Percentiles rank a stretch among this genome's conserved stretches.
Evolutionary conservation across 2,113 vertebrate genomes (phyloP).

Genomic region (Euleptes europaea): DNA sequence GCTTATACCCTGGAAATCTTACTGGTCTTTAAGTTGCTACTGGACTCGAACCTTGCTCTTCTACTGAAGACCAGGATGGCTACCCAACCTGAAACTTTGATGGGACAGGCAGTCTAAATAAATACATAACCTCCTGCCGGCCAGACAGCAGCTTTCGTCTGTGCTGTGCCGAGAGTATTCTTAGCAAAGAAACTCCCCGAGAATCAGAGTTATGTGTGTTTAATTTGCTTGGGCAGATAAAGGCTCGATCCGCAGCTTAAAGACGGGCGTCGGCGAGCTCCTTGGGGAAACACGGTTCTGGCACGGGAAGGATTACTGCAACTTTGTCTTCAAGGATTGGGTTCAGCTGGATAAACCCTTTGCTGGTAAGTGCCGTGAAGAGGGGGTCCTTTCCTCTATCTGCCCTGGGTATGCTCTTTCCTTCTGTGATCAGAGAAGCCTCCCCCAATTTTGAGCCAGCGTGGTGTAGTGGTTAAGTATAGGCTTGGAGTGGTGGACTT

Average conservation of each 20-base stretch:
- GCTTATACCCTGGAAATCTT: too few species aligned
- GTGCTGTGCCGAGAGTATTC: rapidly evolving
- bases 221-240: conserved; percentile 66
- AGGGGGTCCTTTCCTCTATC: too few species aligned
- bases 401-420: not conserved
- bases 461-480: too few species aligned
- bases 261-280: conserved; percentile 83
- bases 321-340: conserved; percentile 98
- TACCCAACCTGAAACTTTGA: not conserved
- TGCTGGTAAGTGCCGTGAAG: conserved; percentile 80
- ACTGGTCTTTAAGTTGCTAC: too few species aligned
- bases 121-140: rapidly evolving
- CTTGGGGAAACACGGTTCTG: conserved; percentile 94
- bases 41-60: too few species aligned
- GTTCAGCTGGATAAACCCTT: conserved; percentile 97
- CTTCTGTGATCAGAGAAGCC: not conserved
- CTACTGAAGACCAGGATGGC: too few species aligned
- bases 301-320: conserved; percentile 98
- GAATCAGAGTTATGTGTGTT: not conserved
- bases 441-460: rapidly evolving
- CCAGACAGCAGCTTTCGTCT: not conserved
- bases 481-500: too few species aligned
- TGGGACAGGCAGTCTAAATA: too few species aligned
- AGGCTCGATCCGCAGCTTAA: conserved; percentile 75
- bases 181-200: not conserved